Evolutionary conservation across 2,888 invertebrate species (phyloP).

Genomic region (Pandemis cinnamomeana): DNA sequence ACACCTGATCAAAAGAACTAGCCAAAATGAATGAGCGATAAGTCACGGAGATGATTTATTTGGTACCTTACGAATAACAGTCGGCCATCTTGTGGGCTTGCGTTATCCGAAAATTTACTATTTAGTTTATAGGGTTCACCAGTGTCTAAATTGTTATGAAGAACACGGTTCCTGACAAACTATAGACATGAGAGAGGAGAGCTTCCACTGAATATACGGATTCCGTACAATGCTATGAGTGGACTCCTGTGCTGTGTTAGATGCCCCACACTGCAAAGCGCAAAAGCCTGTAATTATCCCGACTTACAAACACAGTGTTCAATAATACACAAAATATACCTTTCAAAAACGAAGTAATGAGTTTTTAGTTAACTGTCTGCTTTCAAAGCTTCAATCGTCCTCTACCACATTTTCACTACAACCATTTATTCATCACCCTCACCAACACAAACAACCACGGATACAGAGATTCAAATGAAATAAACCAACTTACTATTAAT

Average conservation of each 20-base stretch:
- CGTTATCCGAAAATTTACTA: slow-evolving; percentile 79
- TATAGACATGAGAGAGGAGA: slow-evolving; percentile 55
- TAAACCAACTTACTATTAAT: slow-evolving; percentile 43
- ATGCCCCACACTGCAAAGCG: slow-evolving; percentile 74
- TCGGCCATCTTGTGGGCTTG: slow-evolving; percentile 84
- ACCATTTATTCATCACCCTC: slow-evolving; percentile 71
- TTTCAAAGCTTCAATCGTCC: slow-evolving; percentile 60
- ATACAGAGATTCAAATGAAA: slow-evolving; percentile 61
- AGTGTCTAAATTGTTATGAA: slow-evolving; percentile 60
- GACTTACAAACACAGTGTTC: slow-evolving; percentile 44
- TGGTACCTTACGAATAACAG: slow-evolving; percentile 83
- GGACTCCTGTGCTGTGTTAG: slow-evolving; percentile 59
- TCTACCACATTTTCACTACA: slow-evolving; percentile 69
- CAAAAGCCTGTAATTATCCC: slow-evolving; percentile 71
- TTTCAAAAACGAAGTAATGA: slow-evolving; percentile 53
- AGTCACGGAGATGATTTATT: slow-evolving; percentile 66
- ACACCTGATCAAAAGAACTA: slow-evolving; percentile 40
- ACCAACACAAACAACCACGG: slow-evolving; percentile 77
- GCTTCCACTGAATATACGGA: slow-evolving; percentile 57
- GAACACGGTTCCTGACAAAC: slow-evolving; percentile 55
- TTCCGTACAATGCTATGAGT: slow-evolving; percentile 58
- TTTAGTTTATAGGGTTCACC: slow-evolving; percentile 67
- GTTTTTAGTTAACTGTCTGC: slow-evolving; percentile 49
- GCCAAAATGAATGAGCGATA: slow-evolving; percentile 52
- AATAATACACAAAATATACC: slow-evolving; percentile 55